Base-by-base conservation (phyloP, 2,797 vertebrate species). In the Microctenopoma stevenorrisi region DNA sequence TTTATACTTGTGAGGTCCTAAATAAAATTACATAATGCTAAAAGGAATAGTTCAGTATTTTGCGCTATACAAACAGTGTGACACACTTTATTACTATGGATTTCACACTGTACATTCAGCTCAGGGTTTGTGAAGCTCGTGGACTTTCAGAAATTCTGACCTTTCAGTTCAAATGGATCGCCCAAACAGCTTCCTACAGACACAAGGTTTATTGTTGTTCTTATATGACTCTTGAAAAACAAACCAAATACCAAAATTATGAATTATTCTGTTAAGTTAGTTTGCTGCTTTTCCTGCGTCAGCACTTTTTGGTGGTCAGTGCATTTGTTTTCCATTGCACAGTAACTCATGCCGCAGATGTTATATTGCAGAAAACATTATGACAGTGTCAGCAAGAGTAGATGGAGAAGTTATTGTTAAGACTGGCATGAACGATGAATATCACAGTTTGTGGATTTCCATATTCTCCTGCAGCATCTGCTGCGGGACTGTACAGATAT, bases 381-480 rank as follows among this genome's bases (percentile, higher is more conserved):
- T 69, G 61, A 64, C 62, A 51, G 55, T 9, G 7, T 83, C 73
- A 86, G 76, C 73, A 73, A 57, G 14, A 72, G 48, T 7, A 57
- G 52, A 51, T 12, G 35, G 42, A 49, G 7, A 63, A 65, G 54
- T 50, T 69, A 49, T 66, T 76, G 28, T 81, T 62, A 53, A 59
- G 38, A 43, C 40, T 30, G 43, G 28, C 37, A 37, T 38, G 44
- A 61, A 50, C 48, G 13, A 70, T 49, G 57, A 76, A 18, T 35
- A 64, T 61, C 52, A 42, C 59, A 42, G 35, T 65, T 77, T 64
- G 69, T 57, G 33, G 56, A 25, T 72, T 81, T 67, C 14, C 30
- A 37, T 71, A 47, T 48, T 44, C 33, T 14, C 14, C 15, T 56
- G 13, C 42, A 63, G 35, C 64, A 62, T 71, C 65, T 74, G 56